Percentiles rank a stretch among this genome's conserved stretches.
Evolutionary conservation across 2,888 invertebrate genomes (phyloP).

Genomic region (Metellina segmentata): DNA sequence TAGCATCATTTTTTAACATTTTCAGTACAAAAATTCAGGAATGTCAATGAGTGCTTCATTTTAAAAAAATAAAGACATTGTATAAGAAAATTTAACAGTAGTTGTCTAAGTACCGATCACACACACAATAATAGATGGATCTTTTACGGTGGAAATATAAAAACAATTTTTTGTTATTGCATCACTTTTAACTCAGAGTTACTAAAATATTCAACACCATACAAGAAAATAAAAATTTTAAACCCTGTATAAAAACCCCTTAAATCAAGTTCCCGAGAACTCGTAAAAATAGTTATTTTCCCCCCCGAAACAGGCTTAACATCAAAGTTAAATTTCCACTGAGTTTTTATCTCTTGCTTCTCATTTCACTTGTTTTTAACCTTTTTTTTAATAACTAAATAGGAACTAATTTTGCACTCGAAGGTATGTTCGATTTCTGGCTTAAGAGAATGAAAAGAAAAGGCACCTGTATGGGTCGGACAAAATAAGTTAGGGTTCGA

Average conservation of each 20-base stretch:
- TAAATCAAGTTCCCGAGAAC: constrained; percentile 53
- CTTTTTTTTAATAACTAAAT: constrained; percentile 52
- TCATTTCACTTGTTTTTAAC: constrained; percentile 58
- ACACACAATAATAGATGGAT: constrained; percentile 45
- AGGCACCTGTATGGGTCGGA: not conserved
- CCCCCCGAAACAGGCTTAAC: constrained; percentile 18
- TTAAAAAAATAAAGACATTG: constrained; percentile 73
- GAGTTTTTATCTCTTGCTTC: constrained; percentile 37
- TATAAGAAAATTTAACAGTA: constrained; percentile 76
- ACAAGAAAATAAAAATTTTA: constrained; percentile 71
- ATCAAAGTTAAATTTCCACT: constrained; percentile 37
- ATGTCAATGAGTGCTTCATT: constrained; percentile 73
- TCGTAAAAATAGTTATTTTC: constrained; percentile 65
- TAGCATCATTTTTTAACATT: constrained; percentile 51
- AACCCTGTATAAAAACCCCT: constrained; percentile 59
- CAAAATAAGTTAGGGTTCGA: not conserved
- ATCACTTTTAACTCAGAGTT: constrained; percentile 47
- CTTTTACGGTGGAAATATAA: constrained; percentile 59
- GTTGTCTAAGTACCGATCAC: constrained; percentile 62
- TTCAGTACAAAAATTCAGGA: constrained; percentile 74
- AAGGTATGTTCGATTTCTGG: constrained; percentile 12
- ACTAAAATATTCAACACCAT: constrained; percentile 70
- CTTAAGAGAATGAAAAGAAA: not conserved
- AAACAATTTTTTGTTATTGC: constrained; percentile 75
- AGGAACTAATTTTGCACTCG: constrained; percentile 58